phyloP scores from a whole-genome alignment of 2,113 vertebrate genomes.

The Ageneiosus marmoratus region DNA sequence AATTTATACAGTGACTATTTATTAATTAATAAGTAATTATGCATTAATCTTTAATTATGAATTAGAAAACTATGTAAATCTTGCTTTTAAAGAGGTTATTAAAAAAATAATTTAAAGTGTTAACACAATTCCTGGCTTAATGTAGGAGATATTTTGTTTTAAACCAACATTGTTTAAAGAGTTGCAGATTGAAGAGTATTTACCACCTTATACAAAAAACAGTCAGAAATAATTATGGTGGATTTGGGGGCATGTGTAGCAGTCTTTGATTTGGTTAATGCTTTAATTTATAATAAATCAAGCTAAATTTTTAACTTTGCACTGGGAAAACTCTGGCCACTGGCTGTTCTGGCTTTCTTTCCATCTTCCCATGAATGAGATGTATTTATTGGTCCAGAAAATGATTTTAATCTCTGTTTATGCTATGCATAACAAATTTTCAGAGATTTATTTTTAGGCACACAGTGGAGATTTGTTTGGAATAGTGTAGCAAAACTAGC shows the following conservation, averaged over 20 bases:
- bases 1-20: background rate
- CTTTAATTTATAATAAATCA: background rate
- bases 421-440: background rate
- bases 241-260: background rate
- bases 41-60: background rate
- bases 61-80: background rate
- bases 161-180: background rate
- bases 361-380: background rate
- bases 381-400: background rate
- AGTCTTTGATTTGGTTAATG: background rate
- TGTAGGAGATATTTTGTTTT: background rate
- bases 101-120: too few species aligned
- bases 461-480: background rate
- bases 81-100: background rate
- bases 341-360: background rate
- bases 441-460: background rate
- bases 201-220: background rate
- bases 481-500: background rate
- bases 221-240: background rate
- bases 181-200: background rate
- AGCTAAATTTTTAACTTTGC: background rate
- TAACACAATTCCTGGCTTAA: background rate
- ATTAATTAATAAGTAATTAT: background rate
- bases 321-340: background rate
- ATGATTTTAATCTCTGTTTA: background rate